Evolutionary conservation across 2,888 invertebrate species (phyloP).

Genomic region (Eumerus sabulonum): DNA sequence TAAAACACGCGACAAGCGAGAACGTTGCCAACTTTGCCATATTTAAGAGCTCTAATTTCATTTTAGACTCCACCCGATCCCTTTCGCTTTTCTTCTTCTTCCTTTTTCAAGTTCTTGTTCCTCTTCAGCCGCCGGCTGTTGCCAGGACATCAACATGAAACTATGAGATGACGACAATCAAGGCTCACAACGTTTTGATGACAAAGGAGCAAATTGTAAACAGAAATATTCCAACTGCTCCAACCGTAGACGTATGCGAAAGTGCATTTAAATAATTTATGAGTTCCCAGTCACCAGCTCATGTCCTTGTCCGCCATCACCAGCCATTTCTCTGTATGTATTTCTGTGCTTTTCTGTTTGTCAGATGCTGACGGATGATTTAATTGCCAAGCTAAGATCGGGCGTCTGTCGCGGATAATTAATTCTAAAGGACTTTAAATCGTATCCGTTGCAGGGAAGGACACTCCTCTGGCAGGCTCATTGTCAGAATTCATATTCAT

Average conservation of each 20-base stretch:
- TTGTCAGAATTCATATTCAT: background rate
- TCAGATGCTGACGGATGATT: conserved; percentile 38
- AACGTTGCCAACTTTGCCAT: conserved; percentile 49
- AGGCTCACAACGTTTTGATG: background rate
- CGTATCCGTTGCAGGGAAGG: background rate
- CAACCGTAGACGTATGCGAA: background rate
- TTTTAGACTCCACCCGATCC: conserved; percentile 23
- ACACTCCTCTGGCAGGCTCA: background rate
- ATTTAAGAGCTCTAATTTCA: conserved; percentile 59
- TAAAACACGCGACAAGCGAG: conserved; percentile 1
- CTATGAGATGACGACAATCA: background rate
- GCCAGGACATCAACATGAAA: background rate
- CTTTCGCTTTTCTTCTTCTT: conserved; percentile 10
- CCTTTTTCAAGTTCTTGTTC: background rate
- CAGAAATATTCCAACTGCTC: too few relatives aligned
- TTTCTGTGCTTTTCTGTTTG: too few relatives aligned
- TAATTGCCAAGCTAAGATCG: conserved; percentile 38
- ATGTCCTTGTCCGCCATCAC: too few relatives aligned
- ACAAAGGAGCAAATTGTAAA: conserved; percentile 11
- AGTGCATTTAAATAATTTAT: conserved; percentile 34
- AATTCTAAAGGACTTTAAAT: conserved; percentile 26
- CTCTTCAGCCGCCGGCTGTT: too few relatives aligned
- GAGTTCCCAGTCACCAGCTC: too few relatives aligned
- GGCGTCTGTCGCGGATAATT: conserved; percentile 36
- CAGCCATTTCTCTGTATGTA: too few relatives aligned